These are phyloP conservation scores for Danio kyathit DNA, from an alignment of 2,797 vertebrate genomes.

Conservation along the genomic window DNA sequence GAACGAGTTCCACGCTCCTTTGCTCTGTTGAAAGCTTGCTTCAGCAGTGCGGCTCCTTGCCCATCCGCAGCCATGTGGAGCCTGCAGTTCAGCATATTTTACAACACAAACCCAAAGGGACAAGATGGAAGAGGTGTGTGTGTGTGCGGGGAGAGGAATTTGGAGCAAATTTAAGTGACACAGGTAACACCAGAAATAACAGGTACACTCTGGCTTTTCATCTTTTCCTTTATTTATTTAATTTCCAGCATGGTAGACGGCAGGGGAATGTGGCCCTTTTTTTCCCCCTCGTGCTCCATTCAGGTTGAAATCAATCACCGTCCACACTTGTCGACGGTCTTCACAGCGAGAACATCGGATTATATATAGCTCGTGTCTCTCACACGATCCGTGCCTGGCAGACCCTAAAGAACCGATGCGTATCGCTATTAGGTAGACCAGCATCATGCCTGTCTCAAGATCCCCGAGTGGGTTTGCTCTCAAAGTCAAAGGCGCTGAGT, in stretches of 20 bases:
- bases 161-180: constrained; percentile 42
- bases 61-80: constrained; percentile 60
- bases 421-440: constrained; percentile 45
- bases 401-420: constrained; percentile 36
- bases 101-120: constrained; percentile 27
- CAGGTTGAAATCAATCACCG: constrained; percentile 40
- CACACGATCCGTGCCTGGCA: constrained; percentile 10
- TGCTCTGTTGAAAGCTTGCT: constrained; percentile 73
- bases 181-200: constrained; percentile 45
- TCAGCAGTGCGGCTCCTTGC: constrained; percentile 73
- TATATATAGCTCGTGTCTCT: constrained; percentile 44
- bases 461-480: constrained; percentile 34
- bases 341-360: constrained; percentile 36
- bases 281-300: constrained; percentile 26
- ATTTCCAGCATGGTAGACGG: constrained; percentile 8
- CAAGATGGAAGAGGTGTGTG: constrained; percentile 12
- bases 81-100: constrained; percentile 64
- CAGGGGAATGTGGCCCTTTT: constrained; percentile 13
- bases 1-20: background rate
- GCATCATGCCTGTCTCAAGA: constrained; percentile 26
- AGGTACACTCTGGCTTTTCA: constrained; percentile 46
- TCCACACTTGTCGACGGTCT: constrained; percentile 22
- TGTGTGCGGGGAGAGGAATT: constrained; percentile 27
- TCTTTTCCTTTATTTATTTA: constrained; percentile 26
- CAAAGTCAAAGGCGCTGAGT: constrained; percentile 52